phyloP scores from a whole-genome alignment of 1,140 invertebrate species.

The Drosophila simulans region DNA sequence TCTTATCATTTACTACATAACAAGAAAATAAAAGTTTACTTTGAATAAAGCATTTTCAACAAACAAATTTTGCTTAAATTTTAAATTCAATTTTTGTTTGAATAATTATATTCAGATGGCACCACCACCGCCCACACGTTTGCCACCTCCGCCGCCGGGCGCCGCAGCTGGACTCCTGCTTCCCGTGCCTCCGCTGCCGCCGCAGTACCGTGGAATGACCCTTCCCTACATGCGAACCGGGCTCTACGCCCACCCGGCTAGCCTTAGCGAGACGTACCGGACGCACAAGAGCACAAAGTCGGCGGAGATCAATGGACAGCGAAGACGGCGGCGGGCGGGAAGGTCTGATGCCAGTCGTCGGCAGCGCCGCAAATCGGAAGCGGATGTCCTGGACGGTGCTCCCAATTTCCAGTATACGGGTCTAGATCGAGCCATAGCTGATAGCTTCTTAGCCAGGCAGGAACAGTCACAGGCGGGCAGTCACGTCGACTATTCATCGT shows the following conservation, averaged over 20 bases:
- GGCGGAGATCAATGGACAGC: constrained; percentile 64
- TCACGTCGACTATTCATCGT: constrained; percentile 79
- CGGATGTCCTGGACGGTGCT: constrained; percentile 73
- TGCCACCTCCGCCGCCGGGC: constrained; percentile 57
- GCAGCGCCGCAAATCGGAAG: constrained; percentile 78
- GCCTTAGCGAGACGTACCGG: constrained; percentile 66
- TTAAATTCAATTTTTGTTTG: too few species aligned
- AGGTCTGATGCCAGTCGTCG: constrained; percentile 73
- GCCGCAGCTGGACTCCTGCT: constrained; percentile 39
- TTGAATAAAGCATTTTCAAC: too few species aligned
- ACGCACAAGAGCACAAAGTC: constrained; percentile 79
- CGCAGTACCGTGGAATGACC: constrained; percentile 69
- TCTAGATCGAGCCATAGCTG: constrained; percentile 77
- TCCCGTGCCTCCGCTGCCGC: constrained; percentile 51
- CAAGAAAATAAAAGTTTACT: too few species aligned
- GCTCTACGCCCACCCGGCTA: constrained; percentile 66
- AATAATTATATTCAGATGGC: constrained; percentile 29
- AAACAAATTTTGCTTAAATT: too few species aligned
- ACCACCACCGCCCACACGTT: constrained; percentile 58
- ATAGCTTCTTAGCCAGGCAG: constrained; percentile 77
- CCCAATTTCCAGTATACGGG: constrained; percentile 77
- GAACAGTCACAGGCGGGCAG: constrained; percentile 77
- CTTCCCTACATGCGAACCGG: constrained; percentile 68
- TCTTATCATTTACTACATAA: too few species aligned
- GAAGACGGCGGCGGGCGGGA: constrained; percentile 62